Percentiles rank a stretch among this genome's conserved stretches.
These are phyloP conservation scores for Neopelma chrysocephalum DNA, from an alignment of 2,797 vertebrate species.

Conservation along the genomic window DNA sequence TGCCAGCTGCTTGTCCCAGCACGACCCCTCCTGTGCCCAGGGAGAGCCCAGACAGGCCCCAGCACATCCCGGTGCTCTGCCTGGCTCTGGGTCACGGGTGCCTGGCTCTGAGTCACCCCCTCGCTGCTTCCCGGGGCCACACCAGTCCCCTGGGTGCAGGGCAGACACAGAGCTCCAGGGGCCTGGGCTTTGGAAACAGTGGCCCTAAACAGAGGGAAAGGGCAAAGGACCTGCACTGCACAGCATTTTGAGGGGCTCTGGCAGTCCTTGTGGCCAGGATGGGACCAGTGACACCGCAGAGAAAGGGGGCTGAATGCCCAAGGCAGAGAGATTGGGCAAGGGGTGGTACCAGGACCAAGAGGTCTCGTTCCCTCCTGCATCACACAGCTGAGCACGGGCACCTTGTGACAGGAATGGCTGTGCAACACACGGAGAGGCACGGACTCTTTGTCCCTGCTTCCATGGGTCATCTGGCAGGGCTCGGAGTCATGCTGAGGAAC, in stretches of 20 bases:
- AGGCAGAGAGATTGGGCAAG: too few species aligned
- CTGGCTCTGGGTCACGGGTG: background rate
- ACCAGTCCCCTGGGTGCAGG: background rate
- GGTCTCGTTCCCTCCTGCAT: background rate
- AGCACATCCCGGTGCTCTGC: background rate
- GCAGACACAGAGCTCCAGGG: background rate
- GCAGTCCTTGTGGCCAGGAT: background rate
- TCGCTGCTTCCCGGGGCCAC: accelerated
- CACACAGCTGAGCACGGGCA: background rate
- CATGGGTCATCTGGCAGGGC: accelerated
- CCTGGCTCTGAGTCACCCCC: background rate
- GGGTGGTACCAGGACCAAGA: background rate
- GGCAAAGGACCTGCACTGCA: background rate
- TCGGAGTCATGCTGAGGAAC: accelerated
- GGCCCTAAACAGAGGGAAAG: background rate
- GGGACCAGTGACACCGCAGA: background rate
- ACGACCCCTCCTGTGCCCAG: background rate
- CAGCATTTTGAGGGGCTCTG: accelerated
- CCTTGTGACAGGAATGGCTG: background rate
- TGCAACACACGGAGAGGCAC: background rate
- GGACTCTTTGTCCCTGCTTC: background rate
- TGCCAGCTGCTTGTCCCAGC: background rate
- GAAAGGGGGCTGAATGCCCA: too few species aligned
- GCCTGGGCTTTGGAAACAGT: background rate
- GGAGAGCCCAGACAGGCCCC: background rate